Conservation (phyloP, 2,113 vertebrate species). For the Nothocercus julius region DNA sequence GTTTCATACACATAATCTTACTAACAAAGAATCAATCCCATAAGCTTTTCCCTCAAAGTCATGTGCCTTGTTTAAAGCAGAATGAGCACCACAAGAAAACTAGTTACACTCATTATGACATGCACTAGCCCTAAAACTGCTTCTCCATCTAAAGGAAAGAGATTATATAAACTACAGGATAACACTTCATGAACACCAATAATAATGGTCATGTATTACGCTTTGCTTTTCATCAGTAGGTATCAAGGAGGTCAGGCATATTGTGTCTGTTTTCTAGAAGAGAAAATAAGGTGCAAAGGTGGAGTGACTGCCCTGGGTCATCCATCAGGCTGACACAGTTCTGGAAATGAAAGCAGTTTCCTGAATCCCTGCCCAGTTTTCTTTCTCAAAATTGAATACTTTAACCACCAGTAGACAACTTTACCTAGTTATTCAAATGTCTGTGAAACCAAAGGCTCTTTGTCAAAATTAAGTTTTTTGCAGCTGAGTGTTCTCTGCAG, state of each 20-base stretch:
- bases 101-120: neutral
- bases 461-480: neutral
- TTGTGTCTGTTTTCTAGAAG: constrained; percentile 7
- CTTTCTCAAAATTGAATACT: neutral
- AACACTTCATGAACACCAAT: neutral
- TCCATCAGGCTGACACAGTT: neutral
- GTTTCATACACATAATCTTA: neutral
- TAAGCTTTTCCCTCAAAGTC: neutral
- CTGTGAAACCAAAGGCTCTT: neutral
- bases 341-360: constrained; percentile 33
- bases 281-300: neutral
- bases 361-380: neutral
- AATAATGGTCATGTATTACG: neutral
- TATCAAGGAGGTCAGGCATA: neutral
- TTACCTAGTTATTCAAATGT: neutral
- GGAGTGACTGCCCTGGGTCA: neutral
- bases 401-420: neutral
- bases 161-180: neutral
- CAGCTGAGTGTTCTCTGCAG: neutral
- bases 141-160: neutral
- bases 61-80: neutral
- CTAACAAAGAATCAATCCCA: neutral
- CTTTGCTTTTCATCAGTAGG: neutral
- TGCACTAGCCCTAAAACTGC: neutral
- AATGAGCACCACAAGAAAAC: neutral